A percentile compares a stretch with the other conserved stretches of the same genome.
Evolutionary conservation across 2,113 vertebrate species (phyloP).

Genomic region (Triplophysa rosa): DNA sequence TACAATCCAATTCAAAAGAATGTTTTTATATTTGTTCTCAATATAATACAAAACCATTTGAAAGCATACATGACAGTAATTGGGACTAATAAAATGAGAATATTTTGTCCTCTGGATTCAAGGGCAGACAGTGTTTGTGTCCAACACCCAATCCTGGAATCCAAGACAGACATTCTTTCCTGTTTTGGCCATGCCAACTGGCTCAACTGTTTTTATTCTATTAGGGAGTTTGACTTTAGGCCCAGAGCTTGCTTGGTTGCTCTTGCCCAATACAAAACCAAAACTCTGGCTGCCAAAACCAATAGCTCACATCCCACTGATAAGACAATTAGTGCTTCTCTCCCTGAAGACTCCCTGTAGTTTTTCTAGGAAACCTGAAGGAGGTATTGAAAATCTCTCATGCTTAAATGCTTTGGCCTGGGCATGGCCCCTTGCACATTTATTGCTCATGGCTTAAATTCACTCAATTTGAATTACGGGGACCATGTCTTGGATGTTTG

Average conservation of each 20-base stretch:
- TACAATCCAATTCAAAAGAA: neutral
- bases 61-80: neutral
- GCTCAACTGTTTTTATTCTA: neutral
- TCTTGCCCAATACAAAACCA: slow-evolving; percentile 36
- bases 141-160: slow-evolving; percentile 10
- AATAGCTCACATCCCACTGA: slow-evolving; percentile 41
- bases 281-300: slow-evolving; percentile 38
- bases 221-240: slow-evolving; percentile 5
- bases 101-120: neutral
- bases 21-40: neutral
- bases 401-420: neutral
- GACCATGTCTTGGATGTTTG: neutral
- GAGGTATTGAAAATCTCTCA: slow-evolving; percentile 28
- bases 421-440: neutral
- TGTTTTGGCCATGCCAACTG: neutral
- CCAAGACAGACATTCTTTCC: slow-evolving; percentile 5
- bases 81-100: neutral
- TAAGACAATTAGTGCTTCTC: slow-evolving; percentile 32
- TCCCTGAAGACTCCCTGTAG: slow-evolving; percentile 12
- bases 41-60: too few relatives aligned
- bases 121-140: neutral
- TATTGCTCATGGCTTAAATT: slow-evolving; percentile 24
- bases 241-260: neutral
- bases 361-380: slow-evolving; percentile 25
- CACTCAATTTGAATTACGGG: slow-evolving; percentile 36